These are phyloP conservation scores for Scalopus aquaticus DNA, from an alignment of 2,113 vertebrate species.

Conservation along the genomic window DNA sequence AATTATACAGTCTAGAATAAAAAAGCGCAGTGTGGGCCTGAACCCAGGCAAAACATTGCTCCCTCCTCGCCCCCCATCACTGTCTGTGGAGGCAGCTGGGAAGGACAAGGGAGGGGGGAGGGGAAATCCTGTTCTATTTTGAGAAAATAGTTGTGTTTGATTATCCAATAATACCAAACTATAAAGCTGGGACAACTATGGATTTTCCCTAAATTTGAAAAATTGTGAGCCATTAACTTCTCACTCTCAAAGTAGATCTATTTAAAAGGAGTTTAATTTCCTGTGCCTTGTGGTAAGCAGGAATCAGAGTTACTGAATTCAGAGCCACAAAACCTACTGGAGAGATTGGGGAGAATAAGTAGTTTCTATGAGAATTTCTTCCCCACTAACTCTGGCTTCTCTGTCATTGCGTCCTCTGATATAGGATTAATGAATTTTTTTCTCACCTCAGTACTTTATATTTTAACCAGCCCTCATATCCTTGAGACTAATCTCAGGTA, in stretches of 20 bases:
- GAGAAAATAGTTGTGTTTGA: slow-evolving; percentile 77
- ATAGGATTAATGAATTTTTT: neutral
- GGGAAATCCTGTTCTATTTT: slow-evolving; percentile 53
- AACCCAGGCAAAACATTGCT: slow-evolving; percentile 13
- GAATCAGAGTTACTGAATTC: slow-evolving; percentile 60
- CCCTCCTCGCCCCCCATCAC: neutral
- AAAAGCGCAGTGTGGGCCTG: slow-evolving; percentile 42
- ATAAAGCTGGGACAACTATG: slow-evolving; percentile 72
- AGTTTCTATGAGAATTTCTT: neutral
- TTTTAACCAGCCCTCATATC: neutral
- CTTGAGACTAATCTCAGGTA: neutral
- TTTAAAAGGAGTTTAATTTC: slow-evolving; percentile 78
- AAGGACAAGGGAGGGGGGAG: neutral
- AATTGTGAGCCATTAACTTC: slow-evolving; percentile 81
- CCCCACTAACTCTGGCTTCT: neutral
- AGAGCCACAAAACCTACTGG: neutral
- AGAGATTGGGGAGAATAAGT: neutral
- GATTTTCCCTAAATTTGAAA: slow-evolving; percentile 82
- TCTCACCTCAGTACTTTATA: neutral
- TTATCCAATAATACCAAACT: slow-evolving; percentile 77
- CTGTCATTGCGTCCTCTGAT: neutral
- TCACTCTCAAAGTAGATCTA: slow-evolving; percentile 72
- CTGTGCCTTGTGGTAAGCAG: slow-evolving; percentile 35
- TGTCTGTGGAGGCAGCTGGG: neutral
- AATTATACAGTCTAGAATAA: slow-evolving; percentile 70